These are phyloP conservation scores for Seriola rivoliana DNA, from an alignment of 2,113 vertebrate species.

Conservation along the genomic window DNA sequence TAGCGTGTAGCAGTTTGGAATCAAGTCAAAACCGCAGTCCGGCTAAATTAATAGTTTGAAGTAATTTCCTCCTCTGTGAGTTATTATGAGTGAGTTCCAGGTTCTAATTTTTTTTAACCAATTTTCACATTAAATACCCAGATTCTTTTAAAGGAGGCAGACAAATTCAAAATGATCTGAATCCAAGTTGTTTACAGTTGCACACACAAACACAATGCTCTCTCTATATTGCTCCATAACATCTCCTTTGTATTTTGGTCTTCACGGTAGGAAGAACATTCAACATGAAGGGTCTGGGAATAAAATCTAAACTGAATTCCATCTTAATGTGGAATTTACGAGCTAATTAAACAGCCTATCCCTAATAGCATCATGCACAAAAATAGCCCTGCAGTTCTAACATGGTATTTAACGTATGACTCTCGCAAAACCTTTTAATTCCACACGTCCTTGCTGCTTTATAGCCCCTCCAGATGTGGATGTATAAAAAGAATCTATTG, in stretches of 20 bases:
- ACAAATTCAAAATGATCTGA: not conserved
- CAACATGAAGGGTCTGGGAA: not conserved
- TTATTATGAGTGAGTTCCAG: not conserved
- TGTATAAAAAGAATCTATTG: slow-evolving; percentile 48
- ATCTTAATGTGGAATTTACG: slow-evolving; percentile 19
- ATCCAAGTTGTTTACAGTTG: not conserved
- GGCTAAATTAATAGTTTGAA: not conserved
- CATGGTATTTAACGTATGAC: slow-evolving; percentile 37
- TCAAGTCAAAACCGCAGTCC: not conserved
- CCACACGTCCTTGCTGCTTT: slow-evolving; percentile 28
- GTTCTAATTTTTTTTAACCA: not conserved
- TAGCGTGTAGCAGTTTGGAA: not conserved
- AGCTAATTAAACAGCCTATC: slow-evolving; percentile 1
- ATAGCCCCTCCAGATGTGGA: slow-evolving; percentile 32
- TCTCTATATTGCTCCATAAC: not conserved
- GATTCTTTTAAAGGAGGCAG: not conserved
- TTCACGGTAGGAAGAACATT: not conserved
- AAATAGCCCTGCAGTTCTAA: slow-evolving; percentile 19
- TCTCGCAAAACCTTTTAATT: slow-evolving; percentile 41
- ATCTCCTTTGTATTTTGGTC: not conserved
- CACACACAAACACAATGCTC: not conserved
- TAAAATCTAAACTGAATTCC: slow-evolving; percentile 14
- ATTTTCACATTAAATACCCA: too few relatives aligned
- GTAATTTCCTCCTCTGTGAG: not conserved
- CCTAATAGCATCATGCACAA: not conserved